phyloP scores from a whole-genome alignment of 2,113 vertebrate species.

The Ageneiosus marmoratus region DNA sequence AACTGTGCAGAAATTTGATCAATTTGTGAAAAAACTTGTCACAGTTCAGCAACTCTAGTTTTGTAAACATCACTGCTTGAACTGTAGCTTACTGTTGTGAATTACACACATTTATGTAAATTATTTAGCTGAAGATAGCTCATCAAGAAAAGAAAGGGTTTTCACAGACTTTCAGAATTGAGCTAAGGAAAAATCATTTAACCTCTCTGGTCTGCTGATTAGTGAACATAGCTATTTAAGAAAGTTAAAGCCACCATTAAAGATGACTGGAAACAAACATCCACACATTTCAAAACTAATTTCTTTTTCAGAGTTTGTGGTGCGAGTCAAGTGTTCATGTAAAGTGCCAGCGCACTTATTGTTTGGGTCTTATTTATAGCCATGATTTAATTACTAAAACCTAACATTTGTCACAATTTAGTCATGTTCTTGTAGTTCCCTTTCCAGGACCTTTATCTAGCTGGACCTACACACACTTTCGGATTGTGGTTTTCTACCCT shows the following conservation, averaged over 20 bases:
- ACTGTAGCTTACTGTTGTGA: neutral
- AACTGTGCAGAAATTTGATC: neutral
- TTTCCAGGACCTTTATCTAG: too few species aligned
- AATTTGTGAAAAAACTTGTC: neutral
- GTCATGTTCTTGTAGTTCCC: neutral
- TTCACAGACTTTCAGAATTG: neutral
- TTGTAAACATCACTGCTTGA: neutral
- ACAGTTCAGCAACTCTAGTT: neutral
- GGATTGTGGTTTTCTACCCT: neutral
- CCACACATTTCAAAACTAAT: neutral
- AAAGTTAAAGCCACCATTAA: neutral
- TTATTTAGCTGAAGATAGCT: neutral
- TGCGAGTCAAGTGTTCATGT: neutral
- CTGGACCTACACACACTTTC: neutral
- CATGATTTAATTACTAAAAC: neutral
- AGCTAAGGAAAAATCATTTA: neutral
- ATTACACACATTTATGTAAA: neutral
- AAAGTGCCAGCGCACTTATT: neutral
- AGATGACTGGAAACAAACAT: neutral
- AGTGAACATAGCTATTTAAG: neutral
- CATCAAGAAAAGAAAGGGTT: neutral
- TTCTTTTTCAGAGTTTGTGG: neutral
- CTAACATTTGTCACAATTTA: neutral
- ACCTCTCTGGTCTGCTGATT: conserved; percentile 11
- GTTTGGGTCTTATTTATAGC: neutral